Evolutionary conservation across 2,113 vertebrate species (phyloP).

Genomic region (Melanostigma gelatinosum): DNA sequence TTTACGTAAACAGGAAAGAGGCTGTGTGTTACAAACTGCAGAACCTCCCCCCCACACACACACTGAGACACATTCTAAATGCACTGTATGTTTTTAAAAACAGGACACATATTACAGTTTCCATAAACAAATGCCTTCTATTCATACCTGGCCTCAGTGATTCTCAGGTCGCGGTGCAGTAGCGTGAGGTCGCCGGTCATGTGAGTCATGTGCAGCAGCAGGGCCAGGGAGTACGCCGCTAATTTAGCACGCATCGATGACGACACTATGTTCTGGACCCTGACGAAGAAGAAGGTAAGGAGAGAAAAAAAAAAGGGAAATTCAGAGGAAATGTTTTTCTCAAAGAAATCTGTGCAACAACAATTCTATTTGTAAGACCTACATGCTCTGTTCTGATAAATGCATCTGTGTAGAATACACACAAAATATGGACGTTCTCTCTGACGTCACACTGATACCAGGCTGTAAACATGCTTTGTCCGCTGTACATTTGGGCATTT

Average conservation of each 20-base stretch:
- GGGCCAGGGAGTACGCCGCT: constrained; percentile 75
- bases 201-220: constrained; percentile 80
- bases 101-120: not conserved
- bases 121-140: not conserved
- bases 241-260: constrained; percentile 78
- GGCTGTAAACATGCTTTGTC: too few relatives aligned
- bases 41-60: too few relatives aligned
- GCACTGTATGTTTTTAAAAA: too few relatives aligned
- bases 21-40: too few relatives aligned
- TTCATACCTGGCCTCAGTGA: constrained; percentile 75
- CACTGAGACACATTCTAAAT: too few relatives aligned
- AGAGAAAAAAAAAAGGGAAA: not conserved
- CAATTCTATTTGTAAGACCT: not conserved
- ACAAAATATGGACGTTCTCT: not conserved
- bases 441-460: too few relatives aligned
- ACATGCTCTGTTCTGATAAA: not conserved
- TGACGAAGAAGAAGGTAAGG: constrained; percentile 22
- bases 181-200: constrained; percentile 80
- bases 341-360: not conserved
- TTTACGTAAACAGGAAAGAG: too few relatives aligned
- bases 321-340: not conserved
- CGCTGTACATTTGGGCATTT: not conserved
- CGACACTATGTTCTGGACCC: constrained; percentile 73
- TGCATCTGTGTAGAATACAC: too few relatives aligned
- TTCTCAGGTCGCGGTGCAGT: constrained; percentile 79